Conservation (phyloP, 2,888 invertebrate species). For the Calameuta pallipes region DNA sequence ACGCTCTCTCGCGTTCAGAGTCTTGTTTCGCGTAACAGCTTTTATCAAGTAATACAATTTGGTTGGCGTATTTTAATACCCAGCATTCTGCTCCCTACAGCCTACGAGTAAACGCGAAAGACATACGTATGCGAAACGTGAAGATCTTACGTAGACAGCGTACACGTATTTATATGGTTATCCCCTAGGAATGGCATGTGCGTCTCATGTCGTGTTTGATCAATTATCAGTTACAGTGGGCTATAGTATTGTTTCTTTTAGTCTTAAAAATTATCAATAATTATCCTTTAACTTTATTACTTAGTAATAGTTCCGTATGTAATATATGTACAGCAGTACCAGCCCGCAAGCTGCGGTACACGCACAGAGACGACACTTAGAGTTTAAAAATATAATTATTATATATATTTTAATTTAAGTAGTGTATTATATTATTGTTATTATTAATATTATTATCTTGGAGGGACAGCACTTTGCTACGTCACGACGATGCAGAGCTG, state of each 20-base stretch:
- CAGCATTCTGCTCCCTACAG: background rate
- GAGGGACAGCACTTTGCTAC: slow-evolving; percentile 65
- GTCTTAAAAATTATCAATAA: slow-evolving; percentile 36
- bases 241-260: slow-evolving; percentile 29
- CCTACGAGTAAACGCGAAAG: background rate
- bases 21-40: slow-evolving; percentile 30
- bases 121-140: slow-evolving; percentile 36
- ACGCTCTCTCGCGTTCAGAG: background rate
- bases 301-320: slow-evolving; percentile 56
- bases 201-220: slow-evolving; percentile 35
- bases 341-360: slow-evolving; percentile 50
- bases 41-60: slow-evolving; percentile 46
- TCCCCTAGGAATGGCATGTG: slow-evolving; percentile 47
- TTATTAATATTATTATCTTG: slow-evolving; percentile 62
- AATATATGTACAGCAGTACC: slow-evolving; percentile 62
- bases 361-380: slow-evolving; percentile 65
- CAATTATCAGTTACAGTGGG: slow-evolving; percentile 38
- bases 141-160: slow-evolving; percentile 54
- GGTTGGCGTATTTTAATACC: background rate
- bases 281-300: slow-evolving; percentile 40
- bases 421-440: slow-evolving; percentile 45
- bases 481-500: slow-evolving; percentile 63
- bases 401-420: slow-evolving; percentile 58
- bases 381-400: slow-evolving; percentile 67
- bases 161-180: slow-evolving; percentile 39